Evolutionary conservation across 2,797 vertebrate genomes (phyloP).

Genomic region (Borostomias antarcticus): DNA sequence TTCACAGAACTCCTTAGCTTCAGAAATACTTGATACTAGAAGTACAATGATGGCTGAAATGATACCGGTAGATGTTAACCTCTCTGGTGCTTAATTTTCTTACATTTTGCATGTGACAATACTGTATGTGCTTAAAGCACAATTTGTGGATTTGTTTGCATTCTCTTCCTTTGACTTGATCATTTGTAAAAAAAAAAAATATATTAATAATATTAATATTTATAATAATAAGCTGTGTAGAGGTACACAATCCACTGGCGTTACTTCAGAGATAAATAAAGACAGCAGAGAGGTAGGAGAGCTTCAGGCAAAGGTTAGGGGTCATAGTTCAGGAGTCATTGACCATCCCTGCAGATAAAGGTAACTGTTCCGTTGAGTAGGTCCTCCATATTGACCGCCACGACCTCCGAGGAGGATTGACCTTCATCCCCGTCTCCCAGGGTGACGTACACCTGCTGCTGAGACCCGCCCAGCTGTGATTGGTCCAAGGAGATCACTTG

Average conservation of each 20-base stretch:
- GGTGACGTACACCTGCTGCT: constrained; percentile 81
- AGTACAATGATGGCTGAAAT: constrained; percentile 1
- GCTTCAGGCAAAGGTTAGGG: background rate
- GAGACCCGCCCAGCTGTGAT: constrained; percentile 67
- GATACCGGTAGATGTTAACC: too few species aligned
- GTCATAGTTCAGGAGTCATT: constrained; percentile 25
- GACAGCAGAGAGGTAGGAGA: too few species aligned
- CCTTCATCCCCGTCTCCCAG: constrained; percentile 70
- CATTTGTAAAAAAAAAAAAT: too few species aligned
- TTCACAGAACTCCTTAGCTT: background rate
- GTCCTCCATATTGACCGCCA: constrained; percentile 84
- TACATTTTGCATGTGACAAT: too few species aligned
- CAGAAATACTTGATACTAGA: constrained; percentile 8
- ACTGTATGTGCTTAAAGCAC: too few species aligned
- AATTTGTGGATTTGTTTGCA: too few species aligned
- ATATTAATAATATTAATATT: too few species aligned
- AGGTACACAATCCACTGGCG: too few species aligned
- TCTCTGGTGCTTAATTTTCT: too few species aligned
- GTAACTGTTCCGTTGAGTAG: constrained; percentile 82
- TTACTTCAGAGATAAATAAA: too few species aligned
- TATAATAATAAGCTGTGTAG: too few species aligned
- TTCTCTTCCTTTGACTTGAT: too few species aligned
- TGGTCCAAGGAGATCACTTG: constrained; percentile 71
- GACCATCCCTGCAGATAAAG: constrained; percentile 81
- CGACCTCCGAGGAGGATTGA: constrained; percentile 69